Evolutionary conservation across 2,888 invertebrate genomes (phyloP), one percentile per base, ranked within the genome.

Genomic region (Cataglyphis rosenhaueri): DNA sequence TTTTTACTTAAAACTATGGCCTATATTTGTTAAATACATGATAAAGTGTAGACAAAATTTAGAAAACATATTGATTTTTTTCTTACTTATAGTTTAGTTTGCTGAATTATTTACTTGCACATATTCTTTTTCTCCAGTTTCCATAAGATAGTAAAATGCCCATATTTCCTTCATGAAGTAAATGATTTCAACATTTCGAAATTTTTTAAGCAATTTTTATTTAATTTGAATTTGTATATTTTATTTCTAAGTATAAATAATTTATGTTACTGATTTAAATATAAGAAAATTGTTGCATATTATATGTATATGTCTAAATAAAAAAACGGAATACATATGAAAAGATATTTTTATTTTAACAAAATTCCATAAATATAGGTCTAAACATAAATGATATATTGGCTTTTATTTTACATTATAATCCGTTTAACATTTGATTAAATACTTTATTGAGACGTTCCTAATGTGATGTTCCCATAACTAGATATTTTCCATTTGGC

Each of bases 161-260:
- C 1, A 29, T 12, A 18, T 71, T 71, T 38, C 55, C 59, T 41
- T 25, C 18, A 38, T 15, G 4, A 0, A 32, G 0, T 32, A 55
- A 55, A 71, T 15, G 55, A 57, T 57, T 71, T 25, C 10, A 3
- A 57, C 15, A 9, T 25, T 35, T 38, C 3, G 5, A 10, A 68
- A 70, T 32, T 52, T 70, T n/a, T 15, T 35, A n/a, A 68, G n/a
- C 1, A n/a, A 32, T 21, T 55, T 55, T 55, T 68, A 52, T 68
- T 52, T 12, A 25, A 71, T 35, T 55, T 32, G 32, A 6, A 32
- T 32, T 32, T 32, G 5, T 32, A 32, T 32, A 32, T 32, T 71
- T 71, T 1, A 29, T 66, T 48, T 44, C 8, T 64, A 9, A 5
- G n/a, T n/a, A 35, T 35, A 29, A 18, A 21, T 41, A 41, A 41